A percentile compares a stretch with the other conserved stretches of the same genome.
Evolutionary conservation across 1,140 invertebrate genomes (phyloP).

Genomic region (Eueides isabella): DNA sequence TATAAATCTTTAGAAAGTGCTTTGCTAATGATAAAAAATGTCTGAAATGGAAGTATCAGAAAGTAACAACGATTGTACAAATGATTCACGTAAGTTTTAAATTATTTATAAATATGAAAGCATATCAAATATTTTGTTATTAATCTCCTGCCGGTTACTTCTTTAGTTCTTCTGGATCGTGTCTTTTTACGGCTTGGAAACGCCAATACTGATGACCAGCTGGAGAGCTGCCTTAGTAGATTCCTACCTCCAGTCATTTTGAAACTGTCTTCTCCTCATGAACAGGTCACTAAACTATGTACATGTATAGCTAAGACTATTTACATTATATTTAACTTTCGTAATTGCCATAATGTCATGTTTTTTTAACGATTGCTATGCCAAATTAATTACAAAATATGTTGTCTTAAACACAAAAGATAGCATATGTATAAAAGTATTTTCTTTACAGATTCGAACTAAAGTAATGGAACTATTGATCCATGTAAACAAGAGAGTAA

Average conservation of each 20-base stretch:
- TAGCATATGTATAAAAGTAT: not conserved
- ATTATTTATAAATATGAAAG: not conserved
- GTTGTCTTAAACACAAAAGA: not conserved
- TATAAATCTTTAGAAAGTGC: not conserved
- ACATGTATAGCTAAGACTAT: not conserved
- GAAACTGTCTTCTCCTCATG: conserved; percentile 93
- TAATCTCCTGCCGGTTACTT: conserved; percentile 40
- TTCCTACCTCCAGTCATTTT: conserved; percentile 95
- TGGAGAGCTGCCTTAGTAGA: conserved; percentile 91
- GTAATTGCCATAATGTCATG: not conserved
- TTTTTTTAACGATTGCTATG: not conserved
- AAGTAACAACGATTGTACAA: conserved; percentile 67
- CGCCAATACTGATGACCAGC: conserved; percentile 93
- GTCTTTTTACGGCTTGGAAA: conserved; percentile 94
- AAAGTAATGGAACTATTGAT: conserved; percentile 96
- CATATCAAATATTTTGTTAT: conserved; percentile 40
- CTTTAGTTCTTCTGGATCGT: conserved; percentile 91
- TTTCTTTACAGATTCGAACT: conserved; percentile 68
- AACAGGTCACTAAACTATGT: conserved; percentile 83
- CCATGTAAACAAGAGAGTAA: conserved; percentile 95
- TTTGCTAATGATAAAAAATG: conserved; percentile 51
- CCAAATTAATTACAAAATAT: not conserved
- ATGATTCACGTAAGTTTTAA: conserved; percentile 68
- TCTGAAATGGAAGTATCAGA: conserved; percentile 76
- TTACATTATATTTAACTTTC: not conserved